Evolutionary conservation across 1,140 invertebrate genomes (phyloP), one percentile per base, ranked within the genome.

Genomic region (Trigoniulus corallinus): DNA sequence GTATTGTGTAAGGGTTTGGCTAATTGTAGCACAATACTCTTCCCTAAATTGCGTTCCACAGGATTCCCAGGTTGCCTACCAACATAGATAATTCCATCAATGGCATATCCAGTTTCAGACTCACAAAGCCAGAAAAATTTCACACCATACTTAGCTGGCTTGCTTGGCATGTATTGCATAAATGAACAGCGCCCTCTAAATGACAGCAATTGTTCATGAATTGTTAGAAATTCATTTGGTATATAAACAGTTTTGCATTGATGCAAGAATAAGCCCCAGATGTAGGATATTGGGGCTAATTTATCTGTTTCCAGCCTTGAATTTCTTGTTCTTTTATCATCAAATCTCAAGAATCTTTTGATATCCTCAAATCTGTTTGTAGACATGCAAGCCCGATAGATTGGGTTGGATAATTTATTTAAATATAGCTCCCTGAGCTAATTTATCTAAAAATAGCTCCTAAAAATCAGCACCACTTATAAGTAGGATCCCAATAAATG

Each of bases 151-250:
- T 47, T 47, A 47, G 42, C 42, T 7, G 42, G 42, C 18, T 44
- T 44, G 7, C 7, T 10, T 21, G 4, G 4, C 4, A 44, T 47
- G 27, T 47, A 47, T 20, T 25, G 27, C 62, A n/a, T n/a, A n/a
- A n/a, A n/a, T n/a, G n/a, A n/a, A n/a, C n/a, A n/a, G n/a, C n/a
- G n/a, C n/a, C n/a, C n/a, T n/a, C n/a, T n/a, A n/a, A n/a, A n/a
- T n/a, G n/a, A n/a, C n/a, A n/a, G n/a, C n/a, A n/a, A 50, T 49
- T 62, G 62, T 43, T 64, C 60, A 54, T 63, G 61, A 21, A 64
- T 54, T 7, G 57, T 57, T 15, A 64, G 7, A 47, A 7, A 7
- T 4, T 7, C 45, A 21, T 27, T 27, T 42, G 37, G 3, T 1
- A 48, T 47, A 37, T 58, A 58, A 39, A 51, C 45, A 23, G 37